Conservation (phyloP, 2,888 invertebrate genomes). For the Stenodera caucasica region DNA sequence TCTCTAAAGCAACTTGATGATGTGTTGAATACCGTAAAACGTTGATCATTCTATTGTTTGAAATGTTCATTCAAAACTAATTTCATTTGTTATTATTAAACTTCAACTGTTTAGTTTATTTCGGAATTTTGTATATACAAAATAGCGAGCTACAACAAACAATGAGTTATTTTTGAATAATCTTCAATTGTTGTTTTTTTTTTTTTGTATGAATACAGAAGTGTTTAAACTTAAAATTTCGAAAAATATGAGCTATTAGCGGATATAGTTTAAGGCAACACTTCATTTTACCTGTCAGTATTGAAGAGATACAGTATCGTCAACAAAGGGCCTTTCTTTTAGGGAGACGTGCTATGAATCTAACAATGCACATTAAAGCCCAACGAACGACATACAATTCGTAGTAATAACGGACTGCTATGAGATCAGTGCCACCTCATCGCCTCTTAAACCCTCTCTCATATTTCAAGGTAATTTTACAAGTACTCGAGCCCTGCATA, state of each 20-base stretch:
- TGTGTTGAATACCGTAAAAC: conserved; percentile 42
- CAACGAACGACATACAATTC: conserved; percentile 14
- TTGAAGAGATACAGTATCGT: conserved; percentile 23
- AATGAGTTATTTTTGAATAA: neutral
- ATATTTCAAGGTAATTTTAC: conserved; percentile 48
- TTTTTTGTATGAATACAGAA: no score
- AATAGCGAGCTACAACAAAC: neutral
- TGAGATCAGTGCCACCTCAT: conserved; percentile 29
- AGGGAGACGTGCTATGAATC: conserved; percentile 40
- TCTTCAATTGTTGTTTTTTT: no score
- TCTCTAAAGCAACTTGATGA: conserved; percentile 31
- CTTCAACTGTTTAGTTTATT: conserved; percentile 37
- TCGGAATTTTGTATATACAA: neutral
- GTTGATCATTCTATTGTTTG: conserved; percentile 44
- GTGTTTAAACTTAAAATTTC: no score
- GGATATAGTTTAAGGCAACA: no score
- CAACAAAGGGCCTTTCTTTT: conserved; percentile 18
- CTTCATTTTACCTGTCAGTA: conserved; percentile 15
- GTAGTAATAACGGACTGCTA: conserved; percentile 20
- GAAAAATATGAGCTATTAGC: no score
- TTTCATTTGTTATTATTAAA: conserved; percentile 43
- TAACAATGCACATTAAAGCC: conserved; percentile 33
- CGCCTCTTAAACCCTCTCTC: conserved; percentile 40
- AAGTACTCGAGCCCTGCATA: conserved; percentile 42
- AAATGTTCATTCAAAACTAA: conserved; percentile 45